Percentiles rank a stretch among this genome's conserved stretches.
Evolutionary conservation across 2,113 vertebrate species (phyloP).

Genomic region (Antigone vipio): DNA sequence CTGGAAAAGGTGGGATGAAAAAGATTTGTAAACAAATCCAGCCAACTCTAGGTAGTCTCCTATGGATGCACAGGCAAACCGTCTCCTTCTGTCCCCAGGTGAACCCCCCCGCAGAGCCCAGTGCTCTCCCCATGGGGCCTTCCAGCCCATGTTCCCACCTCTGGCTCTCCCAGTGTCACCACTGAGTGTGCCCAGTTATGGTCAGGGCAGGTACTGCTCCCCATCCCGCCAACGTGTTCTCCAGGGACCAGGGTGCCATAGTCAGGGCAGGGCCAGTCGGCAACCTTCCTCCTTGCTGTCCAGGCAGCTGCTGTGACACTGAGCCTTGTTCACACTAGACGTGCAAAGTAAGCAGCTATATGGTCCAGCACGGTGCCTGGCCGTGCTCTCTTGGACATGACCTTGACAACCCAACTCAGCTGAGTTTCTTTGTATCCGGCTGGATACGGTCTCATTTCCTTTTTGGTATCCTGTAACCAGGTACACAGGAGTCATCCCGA

Average conservation of each 20-base stretch:
- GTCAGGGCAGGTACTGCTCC: not conserved
- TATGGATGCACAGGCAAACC: not conserved
- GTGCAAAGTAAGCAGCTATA: not conserved
- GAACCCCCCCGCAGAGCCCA: fast-evolving
- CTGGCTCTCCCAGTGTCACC: not conserved
- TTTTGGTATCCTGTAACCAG: not conserved
- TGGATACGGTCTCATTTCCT: not conserved
- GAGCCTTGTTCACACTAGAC: not conserved
- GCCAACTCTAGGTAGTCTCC: not conserved
- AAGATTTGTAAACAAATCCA: not conserved
- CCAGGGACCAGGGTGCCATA: not conserved
- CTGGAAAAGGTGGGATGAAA: not conserved
- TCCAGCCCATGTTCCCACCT: fast-evolving
- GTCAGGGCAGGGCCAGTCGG: not conserved
- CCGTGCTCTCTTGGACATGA: not conserved
- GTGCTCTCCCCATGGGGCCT: not conserved
- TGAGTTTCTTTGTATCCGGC: not conserved
- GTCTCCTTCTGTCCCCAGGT: not conserved
- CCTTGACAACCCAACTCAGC: not conserved
- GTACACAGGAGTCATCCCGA: not conserved
- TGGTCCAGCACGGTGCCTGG: not conserved
- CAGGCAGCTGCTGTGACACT: not conserved
- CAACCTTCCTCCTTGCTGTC: not conserved
- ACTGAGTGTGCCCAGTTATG: not conserved
- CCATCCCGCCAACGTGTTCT: fast-evolving